A percentile compares a stretch with the other conserved stretches of the same genome.
These are phyloP conservation scores for Zhengitettix transpicula DNA, from an alignment of 2,888 invertebrate genomes.

Conservation along the genomic window DNA sequence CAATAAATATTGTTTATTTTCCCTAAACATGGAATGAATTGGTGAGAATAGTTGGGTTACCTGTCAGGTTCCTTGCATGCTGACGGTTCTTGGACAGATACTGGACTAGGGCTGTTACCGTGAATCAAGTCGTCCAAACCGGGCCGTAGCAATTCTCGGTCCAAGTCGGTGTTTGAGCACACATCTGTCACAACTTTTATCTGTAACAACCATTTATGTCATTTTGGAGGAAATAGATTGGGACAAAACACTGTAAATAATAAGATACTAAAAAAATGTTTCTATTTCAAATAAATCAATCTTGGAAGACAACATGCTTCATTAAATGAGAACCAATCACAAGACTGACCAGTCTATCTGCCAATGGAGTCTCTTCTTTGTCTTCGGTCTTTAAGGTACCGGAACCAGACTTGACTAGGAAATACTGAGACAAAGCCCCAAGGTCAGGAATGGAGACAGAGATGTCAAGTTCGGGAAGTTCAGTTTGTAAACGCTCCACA, in stretches of 20 bases:
- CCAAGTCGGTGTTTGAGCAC: slow-evolving; percentile 24
- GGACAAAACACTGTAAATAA: background rate
- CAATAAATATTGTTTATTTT: too few relatives aligned
- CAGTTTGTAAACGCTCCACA: slow-evolving; percentile 42
- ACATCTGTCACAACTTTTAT: slow-evolving; percentile 20
- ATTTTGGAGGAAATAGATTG: too few relatives aligned
- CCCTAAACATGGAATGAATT: too few relatives aligned
- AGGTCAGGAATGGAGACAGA: slow-evolving; percentile 51
- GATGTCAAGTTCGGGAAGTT: slow-evolving; percentile 49
- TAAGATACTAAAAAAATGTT: background rate
- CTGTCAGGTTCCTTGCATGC: slow-evolving; percentile 8
- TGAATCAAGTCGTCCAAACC: slow-evolving; percentile 21
- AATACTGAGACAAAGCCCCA: slow-evolving; percentile 52
- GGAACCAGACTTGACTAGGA: slow-evolving; percentile 35
- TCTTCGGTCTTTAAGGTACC: slow-evolving; percentile 13
- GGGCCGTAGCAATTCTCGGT: slow-evolving; percentile 24
- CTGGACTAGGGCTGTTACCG: slow-evolving; percentile 4
- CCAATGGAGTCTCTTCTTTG: slow-evolving; percentile 13
- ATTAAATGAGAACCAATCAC: slow-evolving; percentile 15
- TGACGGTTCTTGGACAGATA: slow-evolving; percentile 4
- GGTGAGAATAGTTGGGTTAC: background rate
- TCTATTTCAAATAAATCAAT: background rate
- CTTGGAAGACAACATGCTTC: background rate
- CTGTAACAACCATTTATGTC: background rate
- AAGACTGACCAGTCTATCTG: slow-evolving; percentile 18